Evolutionary conservation across 2,797 vertebrate genomes (phyloP).

Genomic region (Lepilemur ruficaudatus): DNA sequence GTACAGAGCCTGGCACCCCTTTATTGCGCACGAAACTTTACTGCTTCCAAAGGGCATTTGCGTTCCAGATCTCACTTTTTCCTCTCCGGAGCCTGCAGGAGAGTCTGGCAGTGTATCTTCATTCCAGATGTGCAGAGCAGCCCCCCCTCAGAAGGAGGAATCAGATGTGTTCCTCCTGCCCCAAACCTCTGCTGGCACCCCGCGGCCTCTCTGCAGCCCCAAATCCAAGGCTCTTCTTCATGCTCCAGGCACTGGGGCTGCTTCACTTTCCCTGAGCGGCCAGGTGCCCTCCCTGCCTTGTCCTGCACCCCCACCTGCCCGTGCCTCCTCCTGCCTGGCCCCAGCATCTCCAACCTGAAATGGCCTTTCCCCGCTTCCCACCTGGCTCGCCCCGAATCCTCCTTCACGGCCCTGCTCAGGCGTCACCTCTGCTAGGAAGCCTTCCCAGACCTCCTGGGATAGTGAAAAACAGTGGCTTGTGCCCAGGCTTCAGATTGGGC

Average conservation of each 20-base stretch:
- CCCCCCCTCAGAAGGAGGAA: background rate
- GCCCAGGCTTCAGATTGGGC: background rate
- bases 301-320: background rate
- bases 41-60: background rate
- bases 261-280: background rate
- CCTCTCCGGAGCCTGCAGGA: background rate
- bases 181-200: background rate
- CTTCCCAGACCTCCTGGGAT: background rate
- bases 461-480: background rate
- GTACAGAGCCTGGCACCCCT: background rate
- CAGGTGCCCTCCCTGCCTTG: accelerated
- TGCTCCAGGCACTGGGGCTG: background rate
- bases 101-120: background rate
- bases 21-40: background rate
- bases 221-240: background rate
- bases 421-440: background rate
- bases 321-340: background rate
- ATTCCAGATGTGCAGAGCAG: background rate
- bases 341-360: background rate
- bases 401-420: background rate
- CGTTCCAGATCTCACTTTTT: background rate
- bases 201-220: background rate
- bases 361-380: background rate
- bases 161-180: background rate
- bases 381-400: background rate